phyloP scores from a whole-genome alignment of 2,113 vertebrate genomes.

The Mobula birostris region DNA sequence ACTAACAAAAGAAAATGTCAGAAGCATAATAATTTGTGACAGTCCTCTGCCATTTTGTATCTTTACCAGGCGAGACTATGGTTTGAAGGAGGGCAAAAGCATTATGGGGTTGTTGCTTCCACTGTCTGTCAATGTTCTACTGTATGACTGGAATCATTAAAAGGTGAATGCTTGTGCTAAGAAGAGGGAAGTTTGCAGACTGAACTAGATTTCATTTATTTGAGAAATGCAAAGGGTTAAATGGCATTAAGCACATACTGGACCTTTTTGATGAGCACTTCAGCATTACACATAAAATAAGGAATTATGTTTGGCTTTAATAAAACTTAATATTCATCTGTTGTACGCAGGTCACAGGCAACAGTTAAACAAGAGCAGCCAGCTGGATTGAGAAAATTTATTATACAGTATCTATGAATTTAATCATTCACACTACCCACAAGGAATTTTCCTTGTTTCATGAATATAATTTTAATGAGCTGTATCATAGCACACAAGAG shows the following conservation, averaged over 20 bases:
- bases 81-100: neutral
- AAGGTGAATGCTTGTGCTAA: neutral
- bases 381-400: slow-evolving; percentile 1
- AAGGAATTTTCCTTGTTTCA: neutral
- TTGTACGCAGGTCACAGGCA: neutral
- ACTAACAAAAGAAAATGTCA: neutral
- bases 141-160: neutral
- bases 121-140: neutral
- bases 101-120: neutral
- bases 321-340: neutral
- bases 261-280: neutral
- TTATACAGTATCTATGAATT: neutral
- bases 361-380: slow-evolving; percentile 1
- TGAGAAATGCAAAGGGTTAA: neutral
- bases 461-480: neutral
- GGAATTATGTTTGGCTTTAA: neutral
- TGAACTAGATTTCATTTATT: neutral
- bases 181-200: neutral
- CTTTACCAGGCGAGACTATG: neutral
- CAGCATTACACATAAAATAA: neutral
- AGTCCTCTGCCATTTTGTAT: neutral
- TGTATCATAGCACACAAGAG: neutral
- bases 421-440: neutral
- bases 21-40: neutral
- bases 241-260: neutral